These are phyloP conservation scores for Rhinopomastus cyanomelas DNA, from an alignment of 2,113 vertebrate species.

Conservation along the genomic window DNA sequence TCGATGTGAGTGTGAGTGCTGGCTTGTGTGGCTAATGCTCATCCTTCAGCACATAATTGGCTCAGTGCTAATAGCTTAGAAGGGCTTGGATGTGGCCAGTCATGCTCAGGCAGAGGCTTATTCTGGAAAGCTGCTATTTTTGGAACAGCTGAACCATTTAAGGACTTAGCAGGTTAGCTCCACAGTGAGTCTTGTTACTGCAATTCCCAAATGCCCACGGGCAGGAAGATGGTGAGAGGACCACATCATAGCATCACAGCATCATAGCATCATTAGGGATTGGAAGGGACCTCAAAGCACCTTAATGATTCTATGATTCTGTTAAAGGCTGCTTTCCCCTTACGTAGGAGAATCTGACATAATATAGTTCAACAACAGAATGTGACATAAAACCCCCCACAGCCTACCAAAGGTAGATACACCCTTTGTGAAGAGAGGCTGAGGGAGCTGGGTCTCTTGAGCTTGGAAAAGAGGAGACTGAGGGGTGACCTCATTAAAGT, in stretches of 20 bases:
- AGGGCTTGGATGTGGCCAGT: background rate
- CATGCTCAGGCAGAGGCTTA: background rate
- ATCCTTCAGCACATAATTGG: background rate
- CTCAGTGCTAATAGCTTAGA: slow-evolving; percentile 10
- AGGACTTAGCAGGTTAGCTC: background rate
- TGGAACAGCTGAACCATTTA: background rate
- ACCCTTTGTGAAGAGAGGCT: too few relatives aligned
- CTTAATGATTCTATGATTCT: too few relatives aligned
- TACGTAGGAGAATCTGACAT: too few relatives aligned
- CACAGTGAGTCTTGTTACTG: background rate
- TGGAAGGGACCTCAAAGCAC: too few relatives aligned
- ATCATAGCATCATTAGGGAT: too few relatives aligned
- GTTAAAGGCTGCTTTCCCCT: too few relatives aligned
- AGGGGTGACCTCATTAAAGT: too few relatives aligned
- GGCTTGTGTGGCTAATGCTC: background rate
- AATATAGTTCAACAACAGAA: too few relatives aligned
- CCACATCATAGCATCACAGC: accelerated
- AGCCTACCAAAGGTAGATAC: too few relatives aligned
- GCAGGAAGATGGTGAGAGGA: background rate
- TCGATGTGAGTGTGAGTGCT: background rate
- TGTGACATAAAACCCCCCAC: too few relatives aligned
- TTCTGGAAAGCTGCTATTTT: slow-evolving; percentile 36
- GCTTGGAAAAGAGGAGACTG: too few relatives aligned
- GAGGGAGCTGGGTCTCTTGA: too few relatives aligned
- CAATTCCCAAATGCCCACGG: background rate